phyloP scores from a whole-genome alignment of 2,888 invertebrate species.

The Phengaris arion region DNA sequence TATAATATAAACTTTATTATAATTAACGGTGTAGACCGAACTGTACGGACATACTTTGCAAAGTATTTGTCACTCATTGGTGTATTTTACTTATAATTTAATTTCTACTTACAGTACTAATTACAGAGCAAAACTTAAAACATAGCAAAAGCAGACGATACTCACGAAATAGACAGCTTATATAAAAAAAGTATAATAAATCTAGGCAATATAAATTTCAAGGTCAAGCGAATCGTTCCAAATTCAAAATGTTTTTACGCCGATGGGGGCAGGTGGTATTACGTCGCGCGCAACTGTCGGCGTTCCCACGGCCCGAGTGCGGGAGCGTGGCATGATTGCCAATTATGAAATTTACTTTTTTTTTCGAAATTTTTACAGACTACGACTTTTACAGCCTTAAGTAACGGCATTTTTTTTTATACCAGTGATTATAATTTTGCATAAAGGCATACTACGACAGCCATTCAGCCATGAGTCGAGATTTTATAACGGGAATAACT shows the following conservation, averaged over 20 bases:
- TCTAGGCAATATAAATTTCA: conserved; percentile 43
- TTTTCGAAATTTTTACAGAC: conserved; percentile 13
- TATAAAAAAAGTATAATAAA: conserved; percentile 29
- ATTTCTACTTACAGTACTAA: neutral
- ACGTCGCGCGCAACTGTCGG: conserved; percentile 66
- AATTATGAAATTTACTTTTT: conserved; percentile 58
- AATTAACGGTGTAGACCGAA: neutral
- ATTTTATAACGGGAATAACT: conserved; percentile 12
- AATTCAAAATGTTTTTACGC: conserved; percentile 71
- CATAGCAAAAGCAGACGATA: neutral
- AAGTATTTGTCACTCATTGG: neutral
- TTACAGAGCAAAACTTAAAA: neutral
- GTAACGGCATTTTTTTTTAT: conserved; percentile 2
- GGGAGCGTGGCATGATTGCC: conserved; percentile 67
- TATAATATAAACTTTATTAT: neutral
- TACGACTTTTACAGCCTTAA: conserved; percentile 22
- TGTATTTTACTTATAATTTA: neutral
- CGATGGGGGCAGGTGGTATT: conserved; percentile 64
- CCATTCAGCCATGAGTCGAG: neutral
- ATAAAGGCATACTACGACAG: neutral
- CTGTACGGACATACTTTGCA: neutral
- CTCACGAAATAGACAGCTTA: conserved; percentile 5
- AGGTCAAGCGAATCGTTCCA: conserved; percentile 67
- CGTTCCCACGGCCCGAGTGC: conserved; percentile 70
- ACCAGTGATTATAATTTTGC: conserved; percentile 5